A percentile compares a stretch with the other conserved stretches of the same genome.
Evolutionary conservation across 23 tunicate species (phyloP).

Genomic region (Phallusia fumigata): DNA sequence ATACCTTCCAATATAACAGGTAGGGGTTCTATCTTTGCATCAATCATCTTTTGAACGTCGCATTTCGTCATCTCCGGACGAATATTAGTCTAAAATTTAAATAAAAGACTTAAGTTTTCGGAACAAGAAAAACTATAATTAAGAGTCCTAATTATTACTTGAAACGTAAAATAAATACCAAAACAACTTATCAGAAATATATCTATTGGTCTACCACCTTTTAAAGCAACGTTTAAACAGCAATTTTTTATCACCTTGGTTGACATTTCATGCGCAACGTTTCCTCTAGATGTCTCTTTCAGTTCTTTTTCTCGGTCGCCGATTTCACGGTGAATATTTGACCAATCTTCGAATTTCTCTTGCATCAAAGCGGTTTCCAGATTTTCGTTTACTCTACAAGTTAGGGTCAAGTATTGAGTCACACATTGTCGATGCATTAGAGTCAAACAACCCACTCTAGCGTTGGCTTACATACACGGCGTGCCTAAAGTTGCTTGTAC

Average conservation of each 20-base stretch:
- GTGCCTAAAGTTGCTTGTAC: too few relatives aligned
- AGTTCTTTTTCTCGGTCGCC: slow-evolving; percentile 66
- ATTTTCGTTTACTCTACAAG: slow-evolving; percentile 80
- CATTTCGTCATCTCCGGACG: slow-evolving; percentile 61
- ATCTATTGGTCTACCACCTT: too few relatives aligned
- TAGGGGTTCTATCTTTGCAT: slow-evolving; percentile 12
- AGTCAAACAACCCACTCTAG: too few relatives aligned
- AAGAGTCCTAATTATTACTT: too few relatives aligned
- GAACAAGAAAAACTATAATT: too few relatives aligned
- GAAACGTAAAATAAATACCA: too few relatives aligned
- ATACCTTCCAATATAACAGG: slow-evolving; percentile 71
- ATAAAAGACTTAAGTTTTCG: too few relatives aligned
- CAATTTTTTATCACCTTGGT: slow-evolving; percentile 40
- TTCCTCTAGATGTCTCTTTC: slow-evolving; percentile 69
- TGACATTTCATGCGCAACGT: slow-evolving; percentile 53
- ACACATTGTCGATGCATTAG: too few relatives aligned
- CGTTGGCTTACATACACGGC: too few relatives aligned
- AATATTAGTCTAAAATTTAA: slow-evolving; percentile 32
- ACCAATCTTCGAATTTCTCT: slow-evolving; percentile 99
- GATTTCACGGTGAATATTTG: slow-evolving; percentile 80
- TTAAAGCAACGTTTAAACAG: too few relatives aligned
- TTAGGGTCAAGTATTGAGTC: neutral
- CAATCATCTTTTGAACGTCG: slow-evolving; percentile 57
- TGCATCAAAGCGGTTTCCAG: slow-evolving; percentile 91
- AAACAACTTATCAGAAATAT: too few relatives aligned